Evolutionary conservation across 1,140 invertebrate genomes (phyloP).

Genomic region (Choristoneura fumiferana): DNA sequence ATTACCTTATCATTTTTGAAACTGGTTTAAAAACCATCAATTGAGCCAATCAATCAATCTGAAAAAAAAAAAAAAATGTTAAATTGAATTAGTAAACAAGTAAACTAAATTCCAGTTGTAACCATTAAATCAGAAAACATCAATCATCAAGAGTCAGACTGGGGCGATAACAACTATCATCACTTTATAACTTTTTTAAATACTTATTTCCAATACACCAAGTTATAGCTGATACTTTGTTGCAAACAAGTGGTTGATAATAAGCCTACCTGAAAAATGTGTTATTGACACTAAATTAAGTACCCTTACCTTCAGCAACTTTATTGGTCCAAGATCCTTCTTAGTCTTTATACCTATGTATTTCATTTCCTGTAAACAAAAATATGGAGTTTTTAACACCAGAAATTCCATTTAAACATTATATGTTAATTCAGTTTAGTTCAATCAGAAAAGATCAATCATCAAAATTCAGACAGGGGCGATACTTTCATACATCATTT

Average conservation of each 20-base stretch:
- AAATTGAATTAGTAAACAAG: neutral
- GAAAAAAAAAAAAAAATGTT: too few species aligned
- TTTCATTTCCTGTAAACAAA: neutral
- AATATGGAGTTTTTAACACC: neutral
- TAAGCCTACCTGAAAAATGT: too few species aligned
- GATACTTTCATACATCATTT: conserved; percentile 12
- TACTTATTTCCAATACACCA: neutral
- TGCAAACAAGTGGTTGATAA: too few species aligned
- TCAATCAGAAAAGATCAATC: conserved; percentile 2
- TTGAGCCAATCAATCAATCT: too few species aligned
- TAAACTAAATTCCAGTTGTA: conserved; percentile 2
- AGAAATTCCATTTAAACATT: neutral
- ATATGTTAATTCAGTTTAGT: neutral
- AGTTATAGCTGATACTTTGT: too few species aligned
- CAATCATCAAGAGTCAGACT: conserved; percentile 43
- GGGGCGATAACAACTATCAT: conserved; percentile 43
- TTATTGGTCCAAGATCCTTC: too few species aligned
- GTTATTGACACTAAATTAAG: too few species aligned
- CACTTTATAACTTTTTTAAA: conserved; percentile 14
- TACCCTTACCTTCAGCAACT: too few species aligned
- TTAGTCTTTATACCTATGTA: too few species aligned
- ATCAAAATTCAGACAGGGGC: conserved; percentile 12
- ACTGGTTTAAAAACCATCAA: too few species aligned
- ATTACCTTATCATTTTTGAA: too few species aligned
- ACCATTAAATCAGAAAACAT: conserved; percentile 27